These are phyloP conservation scores for Eurypyga helias DNA, from an alignment of 2,113 vertebrate species.

Conservation along the genomic window DNA sequence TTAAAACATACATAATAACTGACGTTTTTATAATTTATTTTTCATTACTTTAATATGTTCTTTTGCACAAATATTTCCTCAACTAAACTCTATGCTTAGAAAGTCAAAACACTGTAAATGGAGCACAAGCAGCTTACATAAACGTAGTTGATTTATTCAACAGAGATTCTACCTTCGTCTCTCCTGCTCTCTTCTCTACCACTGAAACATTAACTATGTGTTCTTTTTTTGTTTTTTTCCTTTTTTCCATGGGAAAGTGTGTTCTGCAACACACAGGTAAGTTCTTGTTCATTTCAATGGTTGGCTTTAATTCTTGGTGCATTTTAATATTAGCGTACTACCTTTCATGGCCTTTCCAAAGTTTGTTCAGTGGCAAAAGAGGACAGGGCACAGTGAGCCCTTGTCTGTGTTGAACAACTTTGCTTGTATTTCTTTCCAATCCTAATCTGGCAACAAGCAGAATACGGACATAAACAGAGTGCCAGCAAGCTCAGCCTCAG, in stretches of 20 bases:
- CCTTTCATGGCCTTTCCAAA: background rate
- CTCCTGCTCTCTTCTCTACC: background rate
- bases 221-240: background rate
- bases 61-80: background rate
- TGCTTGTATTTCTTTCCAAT: constrained; percentile 38
- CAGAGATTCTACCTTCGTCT: background rate
- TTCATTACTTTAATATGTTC: background rate
- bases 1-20: background rate
- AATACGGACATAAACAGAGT: background rate
- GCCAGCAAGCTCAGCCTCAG: background rate
- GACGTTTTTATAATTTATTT: background rate
- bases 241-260: background rate
- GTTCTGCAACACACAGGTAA: background rate
- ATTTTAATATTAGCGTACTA: constrained; percentile 37
- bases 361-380: constrained; percentile 48
- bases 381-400: constrained; percentile 46
- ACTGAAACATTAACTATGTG: background rate
- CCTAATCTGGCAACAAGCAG: constrained; percentile 12
- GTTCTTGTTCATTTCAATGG: constrained; percentile 5
- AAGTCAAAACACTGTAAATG: background rate
- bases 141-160: background rate
- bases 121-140: background rate
- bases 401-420: constrained; percentile 48
- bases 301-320: background rate
- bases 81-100: background rate